These are phyloP conservation scores for Macrophya alboannulata DNA, from an alignment of 2,888 invertebrate species.

Conservation along the genomic window DNA sequence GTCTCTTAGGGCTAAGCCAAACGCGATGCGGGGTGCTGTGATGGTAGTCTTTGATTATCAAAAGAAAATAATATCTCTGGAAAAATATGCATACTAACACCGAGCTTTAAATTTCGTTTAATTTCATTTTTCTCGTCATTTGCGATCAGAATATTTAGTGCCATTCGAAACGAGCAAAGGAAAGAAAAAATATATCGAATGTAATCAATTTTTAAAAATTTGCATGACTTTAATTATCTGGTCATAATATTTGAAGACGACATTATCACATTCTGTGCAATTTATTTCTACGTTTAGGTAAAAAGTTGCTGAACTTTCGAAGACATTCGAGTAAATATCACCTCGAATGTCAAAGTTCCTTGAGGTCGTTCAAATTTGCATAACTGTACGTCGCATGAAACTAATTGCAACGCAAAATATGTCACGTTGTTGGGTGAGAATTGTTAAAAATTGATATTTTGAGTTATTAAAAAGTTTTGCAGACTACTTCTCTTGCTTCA, in stretches of 20 bases:
- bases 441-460: background rate
- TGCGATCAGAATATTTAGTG: no score
- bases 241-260: background rate
- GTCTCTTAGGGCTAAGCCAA: conserved; percentile 27
- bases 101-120: background rate
- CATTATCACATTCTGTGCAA: background rate
- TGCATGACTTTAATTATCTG: background rate
- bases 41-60: conserved; percentile 10
- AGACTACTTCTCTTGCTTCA: no score
- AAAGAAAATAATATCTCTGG: background rate
- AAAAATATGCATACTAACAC: background rate
- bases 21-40: background rate
- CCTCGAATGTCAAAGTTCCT: conserved; percentile 38
- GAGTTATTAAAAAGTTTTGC: background rate
- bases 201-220: background rate
- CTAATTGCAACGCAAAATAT: background rate
- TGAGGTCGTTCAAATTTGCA: background rate
- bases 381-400: background rate
- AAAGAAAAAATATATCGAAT: background rate
- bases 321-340: conserved; percentile 45
- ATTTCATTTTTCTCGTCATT: background rate
- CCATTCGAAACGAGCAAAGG: background rate
- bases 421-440: background rate
- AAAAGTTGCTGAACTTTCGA: conserved; percentile 41
- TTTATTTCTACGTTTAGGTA: conserved; percentile 24